These are phyloP conservation scores for Actenoides lindsayi DNA, from an alignment of 2,113 vertebrate genomes.

Conservation along the genomic window DNA sequence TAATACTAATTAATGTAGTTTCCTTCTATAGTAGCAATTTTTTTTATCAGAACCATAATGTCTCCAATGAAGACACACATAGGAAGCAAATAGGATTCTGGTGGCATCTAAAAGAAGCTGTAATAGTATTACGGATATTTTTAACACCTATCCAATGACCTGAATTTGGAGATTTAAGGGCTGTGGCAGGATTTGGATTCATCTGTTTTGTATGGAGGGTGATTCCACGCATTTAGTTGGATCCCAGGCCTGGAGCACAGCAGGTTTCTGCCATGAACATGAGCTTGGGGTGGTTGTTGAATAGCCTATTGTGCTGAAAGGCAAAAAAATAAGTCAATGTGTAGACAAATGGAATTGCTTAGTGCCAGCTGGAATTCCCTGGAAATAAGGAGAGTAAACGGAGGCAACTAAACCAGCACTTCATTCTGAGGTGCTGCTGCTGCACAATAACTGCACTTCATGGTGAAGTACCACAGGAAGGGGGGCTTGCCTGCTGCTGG, in stretches of 20 bases:
- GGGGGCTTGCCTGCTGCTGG: not conserved
- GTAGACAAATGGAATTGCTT: not conserved
- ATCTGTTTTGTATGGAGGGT: not conserved
- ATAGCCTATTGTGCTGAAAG: not conserved
- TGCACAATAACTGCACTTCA: not conserved
- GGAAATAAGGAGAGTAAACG: not conserved
- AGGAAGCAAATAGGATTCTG: not conserved
- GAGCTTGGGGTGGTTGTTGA: not conserved
- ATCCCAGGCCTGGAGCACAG: not conserved
- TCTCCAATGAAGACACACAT: not conserved
- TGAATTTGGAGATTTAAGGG: slow-evolving; percentile 38
- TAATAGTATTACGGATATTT: slow-evolving; percentile 10
- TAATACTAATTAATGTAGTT: not conserved
- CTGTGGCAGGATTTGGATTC: not conserved
- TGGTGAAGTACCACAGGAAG: not conserved
- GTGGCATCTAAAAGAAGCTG: not conserved
- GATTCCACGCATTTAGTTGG: not conserved
- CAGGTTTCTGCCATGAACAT: not conserved
- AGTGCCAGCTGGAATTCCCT: not conserved
- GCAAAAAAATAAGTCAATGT: not conserved
- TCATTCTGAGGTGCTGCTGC: not conserved
- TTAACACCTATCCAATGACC: not conserved
- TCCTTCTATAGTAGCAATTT: not conserved
- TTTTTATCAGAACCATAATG: not conserved
- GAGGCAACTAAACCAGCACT: not conserved